Base-by-base conservation (phyloP, 2,888 invertebrate genomes). In the Cataglyphis albicans region DNA sequence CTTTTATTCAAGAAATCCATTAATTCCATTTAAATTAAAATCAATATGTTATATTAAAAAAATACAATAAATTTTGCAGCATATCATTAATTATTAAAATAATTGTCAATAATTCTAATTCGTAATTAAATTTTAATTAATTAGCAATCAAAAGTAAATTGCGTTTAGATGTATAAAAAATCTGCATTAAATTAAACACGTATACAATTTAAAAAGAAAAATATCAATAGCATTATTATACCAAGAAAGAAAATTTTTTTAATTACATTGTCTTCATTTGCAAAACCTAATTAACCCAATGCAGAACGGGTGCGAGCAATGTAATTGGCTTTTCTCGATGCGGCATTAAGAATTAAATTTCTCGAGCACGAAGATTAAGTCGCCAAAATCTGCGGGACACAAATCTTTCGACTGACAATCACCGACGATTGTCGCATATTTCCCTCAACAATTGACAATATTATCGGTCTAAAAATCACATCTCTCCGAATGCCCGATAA, bases 401-500 rank as follows among this genome's bases (percentile, higher is more conserved):
- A 41, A 0, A 68, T 12, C 32, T 25, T 52, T 12, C 21, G 9
- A 6, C 25, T 25, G 52, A 38, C 75, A 18, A 59, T 70, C 44
- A 59, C n/a, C 32, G 12, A 25, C 72, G 35, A 48, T 72, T 44
- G 59, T 80, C 48, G 35, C 32, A 44, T n/a, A 25, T 61, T 72
- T 72, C 72, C 32, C 48, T 48, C 12, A 41, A 63, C 21, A 55
- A 52, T n/a, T 61, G 32, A 63, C 32, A 25, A 52, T 74, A 61
- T 67, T 52, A 81, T 81, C 75, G 32, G 81, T 52, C 44, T 59
- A 59, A 80, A 70, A 52, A 25, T 44, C 75, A 21, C 65, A 48
- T 67, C 44, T 25, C 67, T 83, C 82, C 74, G 81, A 76, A 29
- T 81, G 48, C 61, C 57, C 70, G 90, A 91, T 90, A 90, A 91